Percentiles rank a stretch among this genome's conserved stretches.
phyloP scores from a whole-genome alignment of 2,888 invertebrate species.

The Pycnomerus fuliginosus region DNA sequence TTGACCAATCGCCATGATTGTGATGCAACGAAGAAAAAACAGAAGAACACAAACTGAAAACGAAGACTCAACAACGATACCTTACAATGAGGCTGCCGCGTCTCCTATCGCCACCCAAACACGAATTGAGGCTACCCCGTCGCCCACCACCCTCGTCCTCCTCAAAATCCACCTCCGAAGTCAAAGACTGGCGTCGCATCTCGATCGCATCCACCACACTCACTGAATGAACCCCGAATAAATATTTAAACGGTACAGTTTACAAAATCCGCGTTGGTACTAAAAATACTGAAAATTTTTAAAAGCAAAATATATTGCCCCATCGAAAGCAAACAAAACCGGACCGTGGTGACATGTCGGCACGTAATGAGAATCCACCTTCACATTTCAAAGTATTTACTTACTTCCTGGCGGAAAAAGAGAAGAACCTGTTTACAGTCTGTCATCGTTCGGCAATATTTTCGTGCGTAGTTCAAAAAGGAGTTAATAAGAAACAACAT shows the following conservation, averaged over 20 bases:
- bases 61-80: slow-evolving; percentile 39
- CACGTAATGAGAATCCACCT: too few relatives aligned
- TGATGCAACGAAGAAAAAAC: too few relatives aligned
- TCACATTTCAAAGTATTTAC: slow-evolving; percentile 14
- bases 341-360: too few relatives aligned
- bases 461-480: slow-evolving; percentile 4
- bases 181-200: slow-evolving; percentile 35
- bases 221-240: too few relatives aligned
- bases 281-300: too few relatives aligned
- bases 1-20: too few relatives aligned
- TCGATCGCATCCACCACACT: too few relatives aligned
- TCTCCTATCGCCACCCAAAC: slow-evolving; percentile 41
- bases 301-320: too few relatives aligned
- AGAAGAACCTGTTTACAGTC: slow-evolving; percentile 18
- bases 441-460: slow-evolving; percentile 18
- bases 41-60: too few relatives aligned
- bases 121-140: slow-evolving; percentile 36
- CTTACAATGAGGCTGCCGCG: slow-evolving; percentile 55
- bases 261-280: slow-evolving; percentile 10
- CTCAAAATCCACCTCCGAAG: slow-evolving; percentile 20
- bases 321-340: too few relatives aligned
- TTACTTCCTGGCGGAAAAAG: slow-evolving; percentile 9
- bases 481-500: slow-evolving; percentile 15
- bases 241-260: slow-evolving; percentile 18
- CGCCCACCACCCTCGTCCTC: slow-evolving; percentile 34